phyloP scores from a whole-genome alignment of 2,113 vertebrate species.

The Pluvialis apricaria region DNA sequence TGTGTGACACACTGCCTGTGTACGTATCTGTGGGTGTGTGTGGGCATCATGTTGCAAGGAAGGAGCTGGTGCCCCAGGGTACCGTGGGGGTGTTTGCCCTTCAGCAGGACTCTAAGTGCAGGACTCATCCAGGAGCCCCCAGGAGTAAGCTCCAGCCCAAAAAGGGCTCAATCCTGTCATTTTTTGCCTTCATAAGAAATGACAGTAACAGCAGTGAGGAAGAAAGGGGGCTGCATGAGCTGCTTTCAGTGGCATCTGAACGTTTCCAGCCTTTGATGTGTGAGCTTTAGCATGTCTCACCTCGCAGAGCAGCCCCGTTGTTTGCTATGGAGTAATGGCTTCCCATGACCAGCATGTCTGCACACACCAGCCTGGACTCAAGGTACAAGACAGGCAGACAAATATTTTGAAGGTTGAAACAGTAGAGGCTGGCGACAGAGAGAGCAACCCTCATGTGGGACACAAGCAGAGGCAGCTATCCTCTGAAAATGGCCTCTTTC shows the following conservation, averaged over 20 bases:
- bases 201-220: neutral
- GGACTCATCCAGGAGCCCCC: neutral
- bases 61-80: neutral
- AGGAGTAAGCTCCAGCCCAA: neutral
- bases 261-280: neutral
- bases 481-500: neutral
- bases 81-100: neutral
- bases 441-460: accelerated
- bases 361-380: accelerated
- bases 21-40: neutral
- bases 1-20: neutral
- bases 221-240: neutral
- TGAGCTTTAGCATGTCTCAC: neutral
- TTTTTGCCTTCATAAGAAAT: neutral
- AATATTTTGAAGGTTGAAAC: neutral
- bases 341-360: accelerated
- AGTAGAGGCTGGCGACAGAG: neutral
- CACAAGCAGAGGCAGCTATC: neutral
- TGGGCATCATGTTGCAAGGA: neutral
- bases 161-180: too few relatives aligned
- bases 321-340: accelerated
- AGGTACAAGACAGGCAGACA: neutral
- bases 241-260: neutral
- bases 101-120: neutral
- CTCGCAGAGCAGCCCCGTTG: accelerated